A percentile compares a stretch with the other conserved stretches of the same genome.
Evolutionary conservation across 53 echinoderm and acorn worm species (phyloP).

Genomic region (Glandiceps talaboti): DNA sequence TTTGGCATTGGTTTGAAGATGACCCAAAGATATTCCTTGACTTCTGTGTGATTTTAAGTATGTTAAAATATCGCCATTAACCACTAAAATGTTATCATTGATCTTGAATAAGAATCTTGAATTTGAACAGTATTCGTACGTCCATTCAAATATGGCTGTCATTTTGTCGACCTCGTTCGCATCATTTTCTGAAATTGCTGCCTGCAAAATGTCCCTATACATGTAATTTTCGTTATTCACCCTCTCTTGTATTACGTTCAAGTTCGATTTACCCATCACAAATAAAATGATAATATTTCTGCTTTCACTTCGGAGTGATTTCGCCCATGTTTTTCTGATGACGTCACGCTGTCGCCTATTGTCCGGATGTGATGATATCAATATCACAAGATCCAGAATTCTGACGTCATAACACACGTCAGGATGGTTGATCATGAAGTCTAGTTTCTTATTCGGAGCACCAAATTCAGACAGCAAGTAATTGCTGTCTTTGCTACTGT

Average conservation of each 20-base stretch:
- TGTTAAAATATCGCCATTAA: neutral
- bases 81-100: neutral
- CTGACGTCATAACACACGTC: neutral
- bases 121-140: neutral
- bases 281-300: neutral
- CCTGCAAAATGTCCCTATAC: neutral
- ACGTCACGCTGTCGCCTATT: neutral
- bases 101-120: neutral
- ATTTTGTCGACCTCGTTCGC: neutral
- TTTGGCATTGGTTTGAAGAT: neutral
- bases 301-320: neutral
- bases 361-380: neutral
- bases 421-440: neutral
- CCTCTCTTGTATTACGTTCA: neutral
- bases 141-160: neutral
- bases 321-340: neutral
- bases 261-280: neutral
- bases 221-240: neutral
- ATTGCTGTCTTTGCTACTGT: too few species aligned
- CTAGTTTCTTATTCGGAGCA: neutral
- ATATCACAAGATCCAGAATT: neutral
- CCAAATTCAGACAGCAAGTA: too few species aligned
- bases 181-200: neutral
- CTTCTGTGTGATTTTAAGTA: neutral
- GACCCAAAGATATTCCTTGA: neutral